Percentiles rank a stretch among this genome's conserved stretches.
These are phyloP conservation scores for Lasioglossum oenotherae DNA, from an alignment of 2,888 invertebrate genomes.

Conservation along the genomic window DNA sequence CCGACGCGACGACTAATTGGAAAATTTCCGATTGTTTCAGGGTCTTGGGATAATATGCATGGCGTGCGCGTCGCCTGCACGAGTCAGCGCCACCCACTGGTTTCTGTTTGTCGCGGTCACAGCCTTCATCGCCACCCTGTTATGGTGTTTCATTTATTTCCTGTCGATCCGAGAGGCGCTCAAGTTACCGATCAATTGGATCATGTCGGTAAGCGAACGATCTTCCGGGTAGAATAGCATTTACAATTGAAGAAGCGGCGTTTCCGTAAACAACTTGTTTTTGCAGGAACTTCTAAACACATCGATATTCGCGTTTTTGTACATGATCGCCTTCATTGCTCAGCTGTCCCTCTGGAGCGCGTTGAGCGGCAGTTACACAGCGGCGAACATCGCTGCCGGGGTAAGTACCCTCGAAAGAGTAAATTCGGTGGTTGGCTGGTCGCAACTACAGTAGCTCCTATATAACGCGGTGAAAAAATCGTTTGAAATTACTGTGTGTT, in stretches of 20 bases:
- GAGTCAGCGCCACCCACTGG: constrained; percentile 88
- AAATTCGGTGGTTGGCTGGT: not conserved
- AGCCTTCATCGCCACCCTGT: constrained; percentile 92
- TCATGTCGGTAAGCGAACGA: constrained; percentile 89
- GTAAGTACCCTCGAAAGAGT: constrained; percentile 85
- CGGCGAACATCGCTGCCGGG: constrained; percentile 90
- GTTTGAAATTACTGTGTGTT: too few species aligned
- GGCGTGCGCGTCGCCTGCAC: constrained; percentile 91
- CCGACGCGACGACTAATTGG: not conserved
- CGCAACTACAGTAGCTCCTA: too few species aligned
- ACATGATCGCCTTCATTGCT: constrained; percentile 92
- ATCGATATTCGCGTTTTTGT: constrained; percentile 88
- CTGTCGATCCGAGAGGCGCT: constrained; percentile 92
- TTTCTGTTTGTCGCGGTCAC: constrained; percentile 94
- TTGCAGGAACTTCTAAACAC: constrained; percentile 93
- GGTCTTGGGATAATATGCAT: constrained; percentile 93
- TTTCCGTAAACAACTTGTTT: constrained; percentile 63
- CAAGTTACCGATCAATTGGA: constrained; percentile 93
- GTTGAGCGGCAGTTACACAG: constrained; percentile 67
- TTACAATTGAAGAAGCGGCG: not conserved
- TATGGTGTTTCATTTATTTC: constrained; percentile 93
- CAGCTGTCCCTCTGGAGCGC: constrained; percentile 89
- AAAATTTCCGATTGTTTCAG: constrained; percentile 86
- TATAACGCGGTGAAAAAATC: too few species aligned
- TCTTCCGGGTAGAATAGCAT: too few species aligned